phyloP scores from a whole-genome alignment of 2,888 invertebrate species.

The Meliscaeva auricollis region DNA sequence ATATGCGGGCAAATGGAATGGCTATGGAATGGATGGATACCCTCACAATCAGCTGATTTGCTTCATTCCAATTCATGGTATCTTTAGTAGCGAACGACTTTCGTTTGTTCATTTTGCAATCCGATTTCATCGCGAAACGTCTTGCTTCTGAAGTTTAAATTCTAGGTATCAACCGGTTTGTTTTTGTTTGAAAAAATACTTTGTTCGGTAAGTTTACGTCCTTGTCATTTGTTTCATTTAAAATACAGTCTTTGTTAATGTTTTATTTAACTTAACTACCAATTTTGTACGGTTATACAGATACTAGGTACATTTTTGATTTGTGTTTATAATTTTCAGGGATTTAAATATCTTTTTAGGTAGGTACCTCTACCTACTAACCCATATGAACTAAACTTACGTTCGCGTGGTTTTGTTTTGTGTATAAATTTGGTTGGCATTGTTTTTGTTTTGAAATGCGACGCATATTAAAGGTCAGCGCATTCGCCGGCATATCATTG shows the following conservation, averaged over 20 bases:
- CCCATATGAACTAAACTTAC: neutral
- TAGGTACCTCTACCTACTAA: neutral
- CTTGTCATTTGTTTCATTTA: neutral
- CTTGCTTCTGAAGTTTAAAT: neutral
- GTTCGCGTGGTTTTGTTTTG: neutral
- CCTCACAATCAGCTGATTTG: conserved; percentile 13
- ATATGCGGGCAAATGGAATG: too few relatives aligned
- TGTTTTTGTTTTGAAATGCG: neutral
- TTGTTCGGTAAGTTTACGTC: neutral
- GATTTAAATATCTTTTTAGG: neutral
- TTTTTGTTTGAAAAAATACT: neutral
- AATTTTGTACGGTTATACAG: neutral
- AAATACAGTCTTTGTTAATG: neutral
- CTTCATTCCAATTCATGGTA: neutral
- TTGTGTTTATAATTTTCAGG: neutral
- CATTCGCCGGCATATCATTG: neutral
- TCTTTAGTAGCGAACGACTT: neutral
- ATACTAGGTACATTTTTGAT: too few relatives aligned
- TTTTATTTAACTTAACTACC: neutral
- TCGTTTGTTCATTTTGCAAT: conserved; percentile 9
- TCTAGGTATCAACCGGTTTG: neutral
- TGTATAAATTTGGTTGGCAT: neutral
- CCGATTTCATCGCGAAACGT: conserved; percentile 13
- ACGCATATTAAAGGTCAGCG: neutral
- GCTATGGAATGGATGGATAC: neutral